phyloP scores from a whole-genome alignment of 2,113 vertebrate species.

The Terrapene triunguis region DNA sequence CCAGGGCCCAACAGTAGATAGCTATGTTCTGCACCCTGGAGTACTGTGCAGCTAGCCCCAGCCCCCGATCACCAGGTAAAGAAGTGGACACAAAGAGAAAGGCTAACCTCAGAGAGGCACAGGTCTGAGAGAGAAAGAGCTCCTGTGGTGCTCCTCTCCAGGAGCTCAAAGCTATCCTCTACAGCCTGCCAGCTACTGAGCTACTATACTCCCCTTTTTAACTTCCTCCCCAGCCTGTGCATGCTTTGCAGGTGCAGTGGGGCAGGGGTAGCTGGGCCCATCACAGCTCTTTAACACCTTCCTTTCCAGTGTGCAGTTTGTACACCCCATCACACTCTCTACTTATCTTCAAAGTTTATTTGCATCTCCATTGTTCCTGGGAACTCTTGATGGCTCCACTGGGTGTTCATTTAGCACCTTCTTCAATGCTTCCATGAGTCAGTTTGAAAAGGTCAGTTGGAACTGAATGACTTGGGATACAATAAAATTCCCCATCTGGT shows the following conservation, averaged over 20 bases:
- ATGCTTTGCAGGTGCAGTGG: neutral
- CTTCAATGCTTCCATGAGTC: fast-evolving
- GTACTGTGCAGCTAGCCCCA: neutral
- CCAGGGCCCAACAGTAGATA: neutral
- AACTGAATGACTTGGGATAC: neutral
- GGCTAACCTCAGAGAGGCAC: neutral
- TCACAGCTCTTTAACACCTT: neutral
- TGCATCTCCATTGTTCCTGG: neutral
- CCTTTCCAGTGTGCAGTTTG: neutral
- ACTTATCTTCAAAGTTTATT: fast-evolving
- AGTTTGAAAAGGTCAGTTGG: fast-evolving
- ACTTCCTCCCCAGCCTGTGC: neutral
- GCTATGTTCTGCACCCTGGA: neutral
- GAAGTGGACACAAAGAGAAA: neutral
- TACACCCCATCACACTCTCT: neutral
- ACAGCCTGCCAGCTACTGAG: no score
- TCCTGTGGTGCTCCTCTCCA: neutral
- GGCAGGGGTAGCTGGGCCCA: neutral
- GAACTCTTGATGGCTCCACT: neutral
- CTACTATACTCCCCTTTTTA: neutral
- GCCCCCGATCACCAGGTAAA: neutral
- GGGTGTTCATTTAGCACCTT: fast-evolving
- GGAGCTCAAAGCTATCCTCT: neutral
- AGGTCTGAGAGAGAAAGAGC: neutral
- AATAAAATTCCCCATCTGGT: neutral